Conservation (phyloP, 1,140 invertebrate species). For the Atta cephalotes region DNA sequence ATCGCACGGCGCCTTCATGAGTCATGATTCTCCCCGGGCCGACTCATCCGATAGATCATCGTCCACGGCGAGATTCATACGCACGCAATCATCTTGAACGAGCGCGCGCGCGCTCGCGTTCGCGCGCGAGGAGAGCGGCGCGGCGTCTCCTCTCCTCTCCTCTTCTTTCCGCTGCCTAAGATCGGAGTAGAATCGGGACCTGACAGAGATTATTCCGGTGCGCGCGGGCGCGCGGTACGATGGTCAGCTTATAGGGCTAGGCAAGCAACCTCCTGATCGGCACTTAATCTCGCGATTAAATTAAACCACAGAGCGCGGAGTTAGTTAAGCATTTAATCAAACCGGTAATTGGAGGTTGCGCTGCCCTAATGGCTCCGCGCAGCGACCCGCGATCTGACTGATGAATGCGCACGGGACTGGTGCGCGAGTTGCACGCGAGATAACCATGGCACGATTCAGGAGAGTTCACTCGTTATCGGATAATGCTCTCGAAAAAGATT, state of each 20-base stretch:
- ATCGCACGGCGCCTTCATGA: constrained; percentile 74
- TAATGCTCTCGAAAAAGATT: constrained; percentile 53
- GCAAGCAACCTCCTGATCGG: constrained; percentile 74
- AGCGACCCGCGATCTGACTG: constrained; percentile 77
- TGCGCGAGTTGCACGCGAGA: constrained; percentile 56
- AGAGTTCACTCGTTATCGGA: constrained; percentile 69
- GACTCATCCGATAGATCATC: constrained; percentile 80
- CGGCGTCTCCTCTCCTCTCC: constrained; percentile 2
- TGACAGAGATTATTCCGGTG: constrained; percentile 77
- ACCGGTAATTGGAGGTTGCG: constrained; percentile 84
- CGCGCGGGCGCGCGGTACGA: constrained; percentile 65
- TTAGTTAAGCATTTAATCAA: constrained; percentile 86
- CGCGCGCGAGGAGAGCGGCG: constrained; percentile 32
- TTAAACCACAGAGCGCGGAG: constrained; percentile 84
- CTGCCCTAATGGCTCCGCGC: constrained; percentile 81
- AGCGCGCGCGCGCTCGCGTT: constrained; percentile 29
- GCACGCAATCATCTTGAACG: constrained; percentile 80
- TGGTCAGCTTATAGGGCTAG: constrained; percentile 68
- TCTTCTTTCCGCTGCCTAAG: neutral
- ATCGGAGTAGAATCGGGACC: constrained; percentile 74
- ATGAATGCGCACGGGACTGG: constrained; percentile 76
- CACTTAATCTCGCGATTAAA: constrained; percentile 85
- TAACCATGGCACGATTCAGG: constrained; percentile 67
- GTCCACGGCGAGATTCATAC: constrained; percentile 78
- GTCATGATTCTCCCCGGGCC: constrained; percentile 74